phyloP scores from a whole-genome alignment of 1,140 invertebrate genomes.

The Papilio polyxenes region DNA sequence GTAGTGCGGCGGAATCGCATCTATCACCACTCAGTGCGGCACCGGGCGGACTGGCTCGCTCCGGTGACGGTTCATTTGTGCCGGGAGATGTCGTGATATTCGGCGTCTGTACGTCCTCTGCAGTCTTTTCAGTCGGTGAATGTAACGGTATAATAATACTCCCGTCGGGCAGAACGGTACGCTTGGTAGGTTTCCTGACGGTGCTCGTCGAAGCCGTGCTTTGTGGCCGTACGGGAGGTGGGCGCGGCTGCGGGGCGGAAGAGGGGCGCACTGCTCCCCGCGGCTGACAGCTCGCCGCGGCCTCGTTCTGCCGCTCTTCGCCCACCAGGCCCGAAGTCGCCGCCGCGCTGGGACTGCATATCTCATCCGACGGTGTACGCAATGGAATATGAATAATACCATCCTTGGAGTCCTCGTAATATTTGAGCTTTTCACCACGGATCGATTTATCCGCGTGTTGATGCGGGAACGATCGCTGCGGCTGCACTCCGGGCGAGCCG shows the following conservation, averaged over 20 bases:
- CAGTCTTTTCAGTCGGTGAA: constrained; percentile 74
- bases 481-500: constrained; percentile 58
- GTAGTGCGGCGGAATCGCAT: constrained; percentile 11
- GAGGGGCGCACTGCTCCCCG: constrained; percentile 56
- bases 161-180: constrained; percentile 75
- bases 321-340: constrained; percentile 11
- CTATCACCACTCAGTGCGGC: not conserved
- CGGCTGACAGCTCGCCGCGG: constrained; percentile 37
- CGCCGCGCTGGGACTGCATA: constrained; percentile 42
- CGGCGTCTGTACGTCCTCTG: constrained; percentile 38
- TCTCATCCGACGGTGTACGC: constrained; percentile 84
- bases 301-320: constrained; percentile 35
- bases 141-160: constrained; percentile 81
- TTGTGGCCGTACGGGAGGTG: constrained; percentile 44
- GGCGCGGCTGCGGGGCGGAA: constrained; percentile 60
- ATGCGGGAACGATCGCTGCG: constrained; percentile 51
- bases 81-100: constrained; percentile 30
- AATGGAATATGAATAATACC: constrained; percentile 84
- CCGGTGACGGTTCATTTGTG: constrained; percentile 24
- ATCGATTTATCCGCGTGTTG: constrained; percentile 43
- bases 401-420: constrained; percentile 83
- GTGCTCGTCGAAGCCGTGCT: constrained; percentile 39
- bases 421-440: constrained; percentile 72
- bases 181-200: constrained; percentile 56
- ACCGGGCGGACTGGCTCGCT: not conserved